Conservation (phyloP, 2,113 vertebrate species). For the Sander lucioperca region DNA sequence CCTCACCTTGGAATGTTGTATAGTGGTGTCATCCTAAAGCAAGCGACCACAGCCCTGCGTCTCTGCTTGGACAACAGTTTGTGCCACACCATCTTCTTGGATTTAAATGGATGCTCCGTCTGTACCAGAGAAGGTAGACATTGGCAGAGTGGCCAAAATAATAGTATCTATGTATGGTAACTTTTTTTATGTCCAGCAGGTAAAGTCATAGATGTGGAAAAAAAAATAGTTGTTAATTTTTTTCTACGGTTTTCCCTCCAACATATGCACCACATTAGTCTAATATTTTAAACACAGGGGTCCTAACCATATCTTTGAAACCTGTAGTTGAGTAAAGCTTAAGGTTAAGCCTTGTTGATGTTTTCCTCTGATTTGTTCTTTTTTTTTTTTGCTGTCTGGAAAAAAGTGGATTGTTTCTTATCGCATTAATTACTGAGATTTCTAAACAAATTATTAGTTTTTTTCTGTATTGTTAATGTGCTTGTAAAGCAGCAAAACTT, state of each 20-base stretch:
- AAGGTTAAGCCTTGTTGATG: background rate
- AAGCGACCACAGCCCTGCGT: constrained; percentile 93
- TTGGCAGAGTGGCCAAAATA: background rate
- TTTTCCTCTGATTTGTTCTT: background rate
- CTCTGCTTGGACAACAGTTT: constrained; percentile 96
- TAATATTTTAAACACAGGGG: background rate
- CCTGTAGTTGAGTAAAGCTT: background rate
- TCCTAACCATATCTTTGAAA: background rate
- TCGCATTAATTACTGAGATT: background rate
- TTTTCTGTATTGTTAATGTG: background rate
- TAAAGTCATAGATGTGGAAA: background rate
- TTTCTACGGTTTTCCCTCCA: background rate
- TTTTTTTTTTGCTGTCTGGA: background rate
- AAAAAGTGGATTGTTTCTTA: background rate
- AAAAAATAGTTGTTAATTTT: background rate
- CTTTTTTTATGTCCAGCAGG: background rate
- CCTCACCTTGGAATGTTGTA: constrained; percentile 93
- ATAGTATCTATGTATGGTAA: background rate
- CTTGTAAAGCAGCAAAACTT: background rate
- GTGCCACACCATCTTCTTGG: constrained; percentile 97
- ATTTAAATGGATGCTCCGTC: constrained; percentile 95
- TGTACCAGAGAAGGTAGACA: constrained; percentile 49
- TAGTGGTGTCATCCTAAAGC: constrained; percentile 94
- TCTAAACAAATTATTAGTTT: background rate
- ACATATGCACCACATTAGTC: background rate